A percentile compares a stretch with the other conserved stretches of the same genome.
Conservation (phyloP, 2,888 invertebrate species). For the Aphidius colemani region DNA sequence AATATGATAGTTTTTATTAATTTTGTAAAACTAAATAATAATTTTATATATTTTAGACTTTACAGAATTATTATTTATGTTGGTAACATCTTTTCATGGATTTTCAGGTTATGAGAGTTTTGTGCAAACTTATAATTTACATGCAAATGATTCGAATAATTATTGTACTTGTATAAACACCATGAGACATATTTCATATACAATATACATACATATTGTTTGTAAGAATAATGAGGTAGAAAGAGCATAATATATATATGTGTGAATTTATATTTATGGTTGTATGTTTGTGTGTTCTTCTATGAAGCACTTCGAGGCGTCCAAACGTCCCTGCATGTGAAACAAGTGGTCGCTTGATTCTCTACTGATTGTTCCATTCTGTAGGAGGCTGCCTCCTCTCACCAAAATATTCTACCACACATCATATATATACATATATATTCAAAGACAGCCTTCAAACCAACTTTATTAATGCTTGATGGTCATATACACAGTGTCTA, state of each 20-base stretch:
- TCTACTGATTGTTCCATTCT: slow-evolving; percentile 60
- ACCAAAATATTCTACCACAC: neutral
- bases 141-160: slow-evolving; percentile 6
- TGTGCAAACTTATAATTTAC: neutral
- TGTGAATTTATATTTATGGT: neutral
- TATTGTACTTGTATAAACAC: slow-evolving; percentile 1
- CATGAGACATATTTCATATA: neutral
- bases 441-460: neutral
- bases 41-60: neutral
- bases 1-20: neutral
- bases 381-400: slow-evolving; percentile 41
- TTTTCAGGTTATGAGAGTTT: neutral
- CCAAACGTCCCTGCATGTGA: slow-evolving; percentile 45
- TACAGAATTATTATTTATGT: neutral
- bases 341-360: slow-evolving; percentile 60
- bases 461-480: neutral
- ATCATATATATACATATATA: neutral
- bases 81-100: neutral
- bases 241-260: slow-evolving; percentile 4
- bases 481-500: neutral
- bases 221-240: neutral
- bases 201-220: neutral
- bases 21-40: neutral
- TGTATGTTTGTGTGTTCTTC: slow-evolving; percentile 17
- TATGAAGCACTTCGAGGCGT: slow-evolving; percentile 43